Evolutionary conservation across 2,797 vertebrate species (phyloP).

Genomic region (Muraenolepis orangiensis): DNA sequence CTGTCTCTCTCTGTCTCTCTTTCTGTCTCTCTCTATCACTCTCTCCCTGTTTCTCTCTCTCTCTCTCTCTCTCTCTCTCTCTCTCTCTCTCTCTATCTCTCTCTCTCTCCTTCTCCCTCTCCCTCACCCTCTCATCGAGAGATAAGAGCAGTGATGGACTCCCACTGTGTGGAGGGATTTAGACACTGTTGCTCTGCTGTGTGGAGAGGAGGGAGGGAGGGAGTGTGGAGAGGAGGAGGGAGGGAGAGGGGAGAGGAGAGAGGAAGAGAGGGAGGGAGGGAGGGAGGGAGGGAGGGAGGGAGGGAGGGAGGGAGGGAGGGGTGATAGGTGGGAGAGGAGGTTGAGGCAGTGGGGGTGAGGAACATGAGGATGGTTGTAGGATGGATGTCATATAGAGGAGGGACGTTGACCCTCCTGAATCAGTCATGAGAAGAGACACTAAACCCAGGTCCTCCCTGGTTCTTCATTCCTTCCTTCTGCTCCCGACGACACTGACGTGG

Average conservation of each 20-base stretch:
- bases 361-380: neutral
- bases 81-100: neutral
- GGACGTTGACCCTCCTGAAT: constrained; percentile 45
- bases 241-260: neutral
- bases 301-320: neutral
- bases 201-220: neutral
- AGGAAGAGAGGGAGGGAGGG: neutral
- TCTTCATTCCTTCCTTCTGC: neutral
- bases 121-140: neutral
- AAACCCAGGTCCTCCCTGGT: neutral
- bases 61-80: neutral
- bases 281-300: neutral
- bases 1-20: constrained; percentile 47
- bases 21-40: constrained; percentile 39
- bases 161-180: neutral
- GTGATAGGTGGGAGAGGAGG: neutral
- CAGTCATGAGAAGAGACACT: constrained; percentile 31
- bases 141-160: neutral
- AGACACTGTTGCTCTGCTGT: neutral
- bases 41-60: constrained; percentile 50
- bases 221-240: neutral
- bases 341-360: neutral
- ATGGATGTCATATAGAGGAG: constrained; percentile 25
- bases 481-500: neutral
- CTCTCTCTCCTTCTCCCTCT: neutral